phyloP scores from a whole-genome alignment of 2,797 vertebrate genomes.

The Limosa lapponica region DNA sequence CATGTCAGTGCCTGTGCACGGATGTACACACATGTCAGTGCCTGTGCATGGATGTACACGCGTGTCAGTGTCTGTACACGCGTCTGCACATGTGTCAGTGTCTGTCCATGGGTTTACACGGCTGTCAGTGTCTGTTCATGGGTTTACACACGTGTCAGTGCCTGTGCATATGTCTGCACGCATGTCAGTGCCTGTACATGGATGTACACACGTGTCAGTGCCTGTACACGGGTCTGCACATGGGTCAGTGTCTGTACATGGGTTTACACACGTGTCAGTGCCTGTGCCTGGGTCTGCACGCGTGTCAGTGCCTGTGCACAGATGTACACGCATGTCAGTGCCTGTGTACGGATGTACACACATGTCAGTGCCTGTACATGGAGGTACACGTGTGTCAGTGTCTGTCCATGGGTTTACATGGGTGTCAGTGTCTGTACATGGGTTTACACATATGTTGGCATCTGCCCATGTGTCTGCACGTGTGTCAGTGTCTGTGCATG shows the following conservation, averaged over 20 bases:
- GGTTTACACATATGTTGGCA: too few relatives aligned
- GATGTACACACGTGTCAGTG: accelerated
- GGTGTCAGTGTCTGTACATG: too few relatives aligned
- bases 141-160: background rate
- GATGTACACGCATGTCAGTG: background rate
- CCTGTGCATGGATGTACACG: background rate
- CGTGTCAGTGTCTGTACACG: too few relatives aligned
- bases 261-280: accelerated
- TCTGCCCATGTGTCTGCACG: too few relatives aligned
- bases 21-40: accelerated
- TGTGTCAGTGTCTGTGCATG: background rate
- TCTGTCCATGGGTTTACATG: accelerated
- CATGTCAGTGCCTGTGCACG: accelerated
- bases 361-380: background rate
- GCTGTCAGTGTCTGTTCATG: too few relatives aligned
- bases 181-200: accelerated
- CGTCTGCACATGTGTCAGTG: too few relatives aligned
- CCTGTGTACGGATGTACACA: too few relatives aligned
- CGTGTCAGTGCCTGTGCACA: background rate
- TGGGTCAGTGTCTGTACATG: accelerated
- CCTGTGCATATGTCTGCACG: accelerated
- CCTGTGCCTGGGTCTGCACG: accelerated
- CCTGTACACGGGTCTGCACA: accelerated
- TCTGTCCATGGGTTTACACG: background rate
- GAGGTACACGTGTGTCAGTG: accelerated